These are phyloP conservation scores for Thecocarcelia acutangulata DNA, from an alignment of 2,888 invertebrate species.

Conservation along the genomic window DNA sequence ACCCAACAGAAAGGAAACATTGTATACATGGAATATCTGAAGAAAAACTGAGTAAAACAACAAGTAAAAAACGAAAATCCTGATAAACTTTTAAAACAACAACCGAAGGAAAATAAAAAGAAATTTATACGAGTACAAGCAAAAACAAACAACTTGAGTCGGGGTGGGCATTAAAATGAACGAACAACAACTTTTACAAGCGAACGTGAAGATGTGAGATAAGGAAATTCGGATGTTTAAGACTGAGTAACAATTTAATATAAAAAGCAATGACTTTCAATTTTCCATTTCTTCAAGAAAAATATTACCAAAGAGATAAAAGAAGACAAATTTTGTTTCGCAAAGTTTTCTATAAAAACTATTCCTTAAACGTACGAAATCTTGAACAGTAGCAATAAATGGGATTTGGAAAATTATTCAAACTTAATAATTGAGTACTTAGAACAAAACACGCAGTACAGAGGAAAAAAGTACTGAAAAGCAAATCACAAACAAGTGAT, in stretches of 20 bases:
- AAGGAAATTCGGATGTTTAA: not conserved
- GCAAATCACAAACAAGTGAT: constrained; percentile 72
- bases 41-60: constrained; percentile 37
- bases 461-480: constrained; percentile 44
- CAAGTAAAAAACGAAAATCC: constrained; percentile 10
- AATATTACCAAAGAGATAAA: not conserved
- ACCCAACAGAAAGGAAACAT: constrained; percentile 12
- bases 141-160: constrained; percentile 35
- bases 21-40: constrained; percentile 18
- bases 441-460: not conserved
- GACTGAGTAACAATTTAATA: constrained; percentile 42
- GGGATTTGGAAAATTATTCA: constrained; percentile 10
- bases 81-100: constrained; percentile 48
- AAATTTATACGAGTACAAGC: constrained; percentile 24
- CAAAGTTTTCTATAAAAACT: constrained; percentile 25
- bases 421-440: constrained; percentile 6
- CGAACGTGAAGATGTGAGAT: constrained; percentile 27
- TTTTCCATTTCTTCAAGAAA: constrained; percentile 56
- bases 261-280: constrained; percentile 70
- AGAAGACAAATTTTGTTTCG: constrained; percentile 19
- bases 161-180: constrained; percentile 36
- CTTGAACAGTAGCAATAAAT: constrained; percentile 3
- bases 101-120: constrained; percentile 40
- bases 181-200: not conserved
- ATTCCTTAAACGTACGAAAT: constrained; percentile 23